phyloP scores from a whole-genome alignment of 2,113 vertebrate species.

The Calcarius ornatus region DNA sequence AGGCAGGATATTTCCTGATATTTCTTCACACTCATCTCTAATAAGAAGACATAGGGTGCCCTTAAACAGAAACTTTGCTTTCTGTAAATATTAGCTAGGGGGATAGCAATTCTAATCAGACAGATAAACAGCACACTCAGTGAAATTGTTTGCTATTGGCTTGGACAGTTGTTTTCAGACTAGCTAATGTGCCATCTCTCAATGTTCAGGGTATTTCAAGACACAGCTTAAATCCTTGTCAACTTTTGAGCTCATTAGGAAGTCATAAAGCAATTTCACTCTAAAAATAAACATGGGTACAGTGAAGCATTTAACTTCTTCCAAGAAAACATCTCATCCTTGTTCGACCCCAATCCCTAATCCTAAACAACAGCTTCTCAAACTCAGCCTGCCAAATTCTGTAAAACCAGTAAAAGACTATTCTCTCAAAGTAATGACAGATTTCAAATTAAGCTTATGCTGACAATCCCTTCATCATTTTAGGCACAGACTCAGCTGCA shows the following conservation, averaged over 20 bases:
- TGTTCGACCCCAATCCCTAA: not conserved
- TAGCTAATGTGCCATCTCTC: not conserved
- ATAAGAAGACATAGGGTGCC: not conserved
- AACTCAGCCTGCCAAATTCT: not conserved
- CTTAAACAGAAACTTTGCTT: not conserved
- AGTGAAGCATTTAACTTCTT: not conserved
- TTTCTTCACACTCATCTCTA: not conserved
- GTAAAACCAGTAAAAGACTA: not conserved
- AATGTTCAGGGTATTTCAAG: not conserved
- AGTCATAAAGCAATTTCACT: not conserved
- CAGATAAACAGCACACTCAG: not conserved
- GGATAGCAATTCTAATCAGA: not conserved
- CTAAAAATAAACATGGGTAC: not conserved
- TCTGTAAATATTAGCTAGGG: not conserved
- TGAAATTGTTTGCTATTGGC: not conserved
- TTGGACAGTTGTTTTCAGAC: not conserved
- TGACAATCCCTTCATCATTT: not conserved
- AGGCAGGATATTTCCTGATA: not conserved
- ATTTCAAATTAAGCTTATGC: not conserved
- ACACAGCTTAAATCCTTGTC: not conserved
- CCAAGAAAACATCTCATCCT: not conserved
- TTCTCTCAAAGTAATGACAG: not conserved
- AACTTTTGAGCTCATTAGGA: not conserved
- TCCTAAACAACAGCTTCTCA: not conserved
- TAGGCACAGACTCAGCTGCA: too few species aligned